Conservation (phyloP, 2,888 invertebrate species). For the Xestia c-nigrum region DNA sequence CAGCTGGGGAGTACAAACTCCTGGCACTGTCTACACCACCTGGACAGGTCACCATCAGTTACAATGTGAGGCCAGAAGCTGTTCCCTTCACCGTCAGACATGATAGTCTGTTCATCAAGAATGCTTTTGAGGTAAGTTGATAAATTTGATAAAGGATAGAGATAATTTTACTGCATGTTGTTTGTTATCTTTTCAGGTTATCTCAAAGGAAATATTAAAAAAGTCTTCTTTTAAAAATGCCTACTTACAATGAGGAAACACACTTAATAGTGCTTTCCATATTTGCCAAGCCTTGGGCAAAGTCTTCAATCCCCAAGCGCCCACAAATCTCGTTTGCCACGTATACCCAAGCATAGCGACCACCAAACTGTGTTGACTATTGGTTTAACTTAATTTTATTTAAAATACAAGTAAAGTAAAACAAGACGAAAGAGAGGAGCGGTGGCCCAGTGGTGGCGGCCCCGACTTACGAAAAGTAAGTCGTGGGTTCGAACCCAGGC, state of each 20-base stretch:
- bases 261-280: not conserved
- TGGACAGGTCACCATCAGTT: conserved; percentile 91
- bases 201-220: conserved; percentile 28
- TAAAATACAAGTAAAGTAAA: too few relatives aligned
- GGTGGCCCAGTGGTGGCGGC: too few relatives aligned
- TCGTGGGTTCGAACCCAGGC: too few relatives aligned
- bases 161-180: not conserved
- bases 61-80: conserved; percentile 94
- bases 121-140: conserved; percentile 93
- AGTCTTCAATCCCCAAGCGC: too few relatives aligned
- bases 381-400: too few relatives aligned
- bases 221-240: not conserved
- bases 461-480: too few relatives aligned
- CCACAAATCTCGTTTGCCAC: too few relatives aligned
- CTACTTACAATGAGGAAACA: not conserved
- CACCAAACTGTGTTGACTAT: too few relatives aligned
- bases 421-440: too few relatives aligned
- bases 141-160: not conserved
- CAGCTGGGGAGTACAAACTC: conserved; percentile 95
- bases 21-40: conserved; percentile 91
- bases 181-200: conserved; percentile 42
- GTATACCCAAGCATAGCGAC: too few relatives aligned
- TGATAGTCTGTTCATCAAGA: conserved; percentile 91
- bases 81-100: conserved; percentile 93
- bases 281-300: too few relatives aligned